Evolutionary conservation across 2,113 vertebrate species (phyloP).

Genomic region (Protobothrops mucrosquamatus): DNA sequence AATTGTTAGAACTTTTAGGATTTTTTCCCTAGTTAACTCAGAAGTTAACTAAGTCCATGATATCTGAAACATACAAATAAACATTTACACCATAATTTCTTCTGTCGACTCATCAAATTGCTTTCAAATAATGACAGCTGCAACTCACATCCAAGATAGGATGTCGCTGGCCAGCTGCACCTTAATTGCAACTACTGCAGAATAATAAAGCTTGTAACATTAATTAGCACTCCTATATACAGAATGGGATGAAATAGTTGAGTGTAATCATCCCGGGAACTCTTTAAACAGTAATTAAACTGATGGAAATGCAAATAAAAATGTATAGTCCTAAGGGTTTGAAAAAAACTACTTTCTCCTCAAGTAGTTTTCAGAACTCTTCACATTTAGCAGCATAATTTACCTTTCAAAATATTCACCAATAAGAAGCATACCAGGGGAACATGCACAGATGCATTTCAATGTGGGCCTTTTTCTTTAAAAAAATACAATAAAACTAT

Average conservation of each 20-base stretch:
- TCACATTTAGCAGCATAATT: slow-evolving; percentile 43
- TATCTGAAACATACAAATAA: slow-evolving; percentile 39
- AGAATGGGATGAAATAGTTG: slow-evolving; percentile 52
- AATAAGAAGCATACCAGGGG: slow-evolving; percentile 57
- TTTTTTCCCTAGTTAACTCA: slow-evolving; percentile 37
- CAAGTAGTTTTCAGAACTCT: slow-evolving; percentile 50
- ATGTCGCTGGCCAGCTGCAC: slow-evolving; percentile 45
- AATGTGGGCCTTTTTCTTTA: slow-evolving; percentile 34
- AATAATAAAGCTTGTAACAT: slow-evolving; percentile 51
- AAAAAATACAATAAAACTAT: not conserved
- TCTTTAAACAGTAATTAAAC: slow-evolving; percentile 61
- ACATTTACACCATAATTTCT: slow-evolving; percentile 46
- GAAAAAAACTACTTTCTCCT: slow-evolving; percentile 50
- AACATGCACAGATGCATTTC: slow-evolving; percentile 46
- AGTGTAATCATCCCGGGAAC: slow-evolving; percentile 56
- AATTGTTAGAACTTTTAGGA: slow-evolving; percentile 54
- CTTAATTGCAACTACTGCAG: slow-evolving; percentile 46
- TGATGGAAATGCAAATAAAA: slow-evolving; percentile 62
- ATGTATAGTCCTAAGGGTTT: slow-evolving; percentile 44
- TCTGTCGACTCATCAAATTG: slow-evolving; percentile 54
- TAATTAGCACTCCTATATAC: slow-evolving; percentile 68
- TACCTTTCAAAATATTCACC: slow-evolving; percentile 50
- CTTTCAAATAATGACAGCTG: slow-evolving; percentile 60
- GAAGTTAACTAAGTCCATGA: slow-evolving; percentile 32
- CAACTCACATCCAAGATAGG: slow-evolving; percentile 36